Evolutionary conservation across 2,797 vertebrate genomes (phyloP).

Genomic region (Rhinichthys osculus): DNA sequence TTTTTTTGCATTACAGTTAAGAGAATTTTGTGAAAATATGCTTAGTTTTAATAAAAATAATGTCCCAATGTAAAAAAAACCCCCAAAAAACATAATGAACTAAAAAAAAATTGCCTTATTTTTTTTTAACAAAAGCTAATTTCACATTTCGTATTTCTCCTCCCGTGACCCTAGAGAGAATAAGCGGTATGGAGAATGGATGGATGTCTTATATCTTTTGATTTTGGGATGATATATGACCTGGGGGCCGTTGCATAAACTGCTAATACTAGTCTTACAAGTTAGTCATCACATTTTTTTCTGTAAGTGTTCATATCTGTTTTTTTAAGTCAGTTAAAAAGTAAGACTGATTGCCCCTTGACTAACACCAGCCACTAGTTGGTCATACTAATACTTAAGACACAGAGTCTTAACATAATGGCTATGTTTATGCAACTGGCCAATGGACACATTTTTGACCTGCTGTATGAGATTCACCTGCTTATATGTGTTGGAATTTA

Average conservation of each 20-base stretch:
- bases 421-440: neutral
- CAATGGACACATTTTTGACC: neutral
- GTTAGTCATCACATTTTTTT: too few relatives aligned
- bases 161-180: neutral
- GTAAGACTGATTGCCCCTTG: neutral
- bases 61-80: neutral
- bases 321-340: neutral
- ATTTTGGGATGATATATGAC: neutral
- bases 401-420: neutral
- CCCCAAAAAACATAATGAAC: too few relatives aligned
- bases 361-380: neutral
- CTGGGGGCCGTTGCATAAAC: too few relatives aligned
- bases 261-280: too few relatives aligned
- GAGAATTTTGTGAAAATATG: neutral
- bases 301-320: too few relatives aligned
- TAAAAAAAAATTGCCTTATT: too few relatives aligned
- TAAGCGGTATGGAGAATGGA: neutral
- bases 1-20: neutral
- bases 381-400: neutral
- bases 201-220: neutral
- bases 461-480: neutral
- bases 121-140: neutral
- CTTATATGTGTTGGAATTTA: neutral
- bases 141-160: neutral
- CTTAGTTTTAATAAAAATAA: neutral